Evolutionary conservation across 2,797 vertebrate genomes (phyloP), one percentile per base, ranked within the genome.

Genomic region (Parotocinclus haroldoi): DNA sequence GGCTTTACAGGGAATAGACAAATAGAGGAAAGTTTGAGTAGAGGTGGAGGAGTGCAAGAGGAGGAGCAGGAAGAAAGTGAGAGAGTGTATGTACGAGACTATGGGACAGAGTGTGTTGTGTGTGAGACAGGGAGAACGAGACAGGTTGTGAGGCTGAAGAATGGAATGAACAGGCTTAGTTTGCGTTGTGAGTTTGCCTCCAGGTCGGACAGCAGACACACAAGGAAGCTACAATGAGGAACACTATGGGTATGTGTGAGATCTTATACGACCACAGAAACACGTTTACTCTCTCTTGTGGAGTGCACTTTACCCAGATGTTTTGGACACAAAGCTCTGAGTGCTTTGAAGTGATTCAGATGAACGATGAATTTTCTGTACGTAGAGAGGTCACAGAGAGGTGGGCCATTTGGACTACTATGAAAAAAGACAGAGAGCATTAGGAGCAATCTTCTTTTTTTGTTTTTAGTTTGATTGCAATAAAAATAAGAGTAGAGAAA

Each of bases 151-250:
- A 39, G 42, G 18, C 59, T 19, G 48, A 69, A 49, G 61, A 44
- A 36, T 52, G 56, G 42, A 55, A 57, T 58, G 46, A 76, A 17
- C 58, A 50, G 58, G 48, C 52, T 61, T 2, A 27, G 69, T 76
- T 67, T 69, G 69, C 76, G 80, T 69, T 65, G 66, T 74, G 79
- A 74, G 64, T 77, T 71, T 58, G 63, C 63, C 71, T 70, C 17
- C 72, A 75, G 79, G 63, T 78, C 74, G 79, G 63, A 81, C 66
- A 0, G 70, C 71, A 75, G 61, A 75, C 40, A 73, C 55, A 80
- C 77, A 78, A 87, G 82, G 78, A 85, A 71, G 83, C 85, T 85
- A 79, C 80, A 61, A 91, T 91, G 89, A 81, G 84, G 86, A 82
- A 71, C 78, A 85, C 77, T 79, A 76, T 73, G 66, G 76, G 76